Evolutionary conservation across 1,140 invertebrate species (phyloP).

Genomic region (Aricia agestis): DNA sequence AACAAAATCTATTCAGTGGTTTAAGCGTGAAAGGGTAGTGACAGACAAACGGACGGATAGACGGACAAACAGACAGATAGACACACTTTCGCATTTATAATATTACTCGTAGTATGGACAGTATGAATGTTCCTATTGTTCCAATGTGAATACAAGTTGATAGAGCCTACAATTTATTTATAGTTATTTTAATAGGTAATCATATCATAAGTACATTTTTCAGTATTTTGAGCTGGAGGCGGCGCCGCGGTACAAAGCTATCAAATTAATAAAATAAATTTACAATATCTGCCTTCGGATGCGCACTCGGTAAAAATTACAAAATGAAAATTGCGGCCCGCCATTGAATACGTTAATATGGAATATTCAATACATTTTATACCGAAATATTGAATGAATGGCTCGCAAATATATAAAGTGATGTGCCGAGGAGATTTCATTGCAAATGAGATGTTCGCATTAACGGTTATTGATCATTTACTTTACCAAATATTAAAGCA

Average conservation of each 20-base stretch:
- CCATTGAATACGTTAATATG: slow-evolving; percentile 73
- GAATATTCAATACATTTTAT: slow-evolving; percentile 74
- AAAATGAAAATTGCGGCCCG: slow-evolving; percentile 74
- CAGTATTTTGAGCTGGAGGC: too few relatives aligned
- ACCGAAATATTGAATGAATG: slow-evolving; percentile 72
- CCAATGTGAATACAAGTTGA: too few relatives aligned
- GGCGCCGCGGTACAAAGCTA: neutral
- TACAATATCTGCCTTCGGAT: slow-evolving; percentile 43
- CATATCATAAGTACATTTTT: too few relatives aligned
- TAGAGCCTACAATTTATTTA: too few relatives aligned
- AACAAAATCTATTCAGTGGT: too few relatives aligned
- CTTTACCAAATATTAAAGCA: slow-evolving; percentile 30
- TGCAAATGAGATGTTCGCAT: slow-evolving; percentile 63
- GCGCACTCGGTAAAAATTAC: slow-evolving; percentile 72
- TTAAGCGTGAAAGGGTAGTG: too few relatives aligned
- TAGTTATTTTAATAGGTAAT: too few relatives aligned
- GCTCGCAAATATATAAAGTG: slow-evolving; percentile 59
- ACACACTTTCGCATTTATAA: too few relatives aligned
- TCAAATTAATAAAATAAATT: neutral
- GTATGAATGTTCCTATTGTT: too few relatives aligned
- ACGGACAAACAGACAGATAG: too few relatives aligned
- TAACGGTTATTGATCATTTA: slow-evolving; percentile 58
- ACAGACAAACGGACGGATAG: too few relatives aligned
- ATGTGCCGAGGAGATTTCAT: slow-evolving; percentile 61
- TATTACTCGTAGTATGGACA: too few relatives aligned